These are phyloP conservation scores for Alloscopus bannaensis DNA, from an alignment of 2,888 invertebrate genomes.

Conservation along the genomic window DNA sequence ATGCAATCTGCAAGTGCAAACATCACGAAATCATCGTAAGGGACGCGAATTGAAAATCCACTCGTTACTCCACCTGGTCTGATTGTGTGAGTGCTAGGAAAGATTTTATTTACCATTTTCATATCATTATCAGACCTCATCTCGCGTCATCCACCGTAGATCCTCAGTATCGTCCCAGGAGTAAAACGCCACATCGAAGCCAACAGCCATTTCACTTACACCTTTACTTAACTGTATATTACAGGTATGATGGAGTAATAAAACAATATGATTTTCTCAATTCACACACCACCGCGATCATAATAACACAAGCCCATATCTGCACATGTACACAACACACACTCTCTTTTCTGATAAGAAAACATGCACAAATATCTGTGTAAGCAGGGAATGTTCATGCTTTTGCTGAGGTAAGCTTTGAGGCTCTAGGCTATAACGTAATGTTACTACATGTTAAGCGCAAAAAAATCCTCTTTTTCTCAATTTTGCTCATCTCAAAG, in stretches of 20 bases:
- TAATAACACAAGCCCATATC: too few relatives aligned
- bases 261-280: not conserved
- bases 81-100: too few relatives aligned
- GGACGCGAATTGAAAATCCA: conserved; percentile 7
- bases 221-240: conserved; percentile 16
- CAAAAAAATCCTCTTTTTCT: conserved; percentile 2
- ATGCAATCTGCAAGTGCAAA: conserved; percentile 30
- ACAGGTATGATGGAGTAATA: not conserved
- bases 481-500: conserved; percentile 20
- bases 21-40: conserved; percentile 16
- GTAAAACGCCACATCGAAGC: conserved; percentile 28
- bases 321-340: not conserved
- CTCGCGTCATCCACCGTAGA: too few relatives aligned
- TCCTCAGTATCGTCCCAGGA: conserved; percentile 43
- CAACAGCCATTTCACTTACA: conserved; percentile 26
- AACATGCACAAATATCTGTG: not conserved
- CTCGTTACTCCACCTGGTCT: conserved; percentile 30
- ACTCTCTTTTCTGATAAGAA: too few relatives aligned
- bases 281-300: too few relatives aligned
- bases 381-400: not conserved
- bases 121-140: too few relatives aligned
- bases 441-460: too few relatives aligned
- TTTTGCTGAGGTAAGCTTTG: not conserved
- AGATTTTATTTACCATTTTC: too few relatives aligned
- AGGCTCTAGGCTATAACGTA: too few relatives aligned